Evolutionary conservation across 2,113 vertebrate genomes (phyloP).

Genomic region (Nansenia antarctica): DNA sequence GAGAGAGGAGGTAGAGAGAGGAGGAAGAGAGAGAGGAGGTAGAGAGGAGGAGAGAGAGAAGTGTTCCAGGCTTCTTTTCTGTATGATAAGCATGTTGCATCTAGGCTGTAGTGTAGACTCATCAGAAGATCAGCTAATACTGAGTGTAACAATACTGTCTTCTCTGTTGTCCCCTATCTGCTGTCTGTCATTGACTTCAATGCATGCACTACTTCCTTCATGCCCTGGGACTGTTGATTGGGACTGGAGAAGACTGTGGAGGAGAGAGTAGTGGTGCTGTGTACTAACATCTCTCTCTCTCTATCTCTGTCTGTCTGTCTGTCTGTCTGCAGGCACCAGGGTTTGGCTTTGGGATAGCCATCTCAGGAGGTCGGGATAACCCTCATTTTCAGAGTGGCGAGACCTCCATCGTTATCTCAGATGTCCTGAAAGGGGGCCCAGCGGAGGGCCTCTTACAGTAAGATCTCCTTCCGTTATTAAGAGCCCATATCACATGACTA

Average conservation of each 20-base stretch:
- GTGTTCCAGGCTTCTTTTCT: background rate
- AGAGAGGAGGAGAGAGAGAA: no score
- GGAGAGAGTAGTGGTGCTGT: background rate
- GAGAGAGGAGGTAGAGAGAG: background rate
- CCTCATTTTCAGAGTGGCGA: conserved; percentile 99
- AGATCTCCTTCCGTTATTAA: conserved; percentile 63
- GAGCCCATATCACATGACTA: conserved; percentile 4
- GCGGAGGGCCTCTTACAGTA: conserved; percentile 97
- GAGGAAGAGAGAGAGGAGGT: background rate
- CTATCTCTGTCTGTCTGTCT: background rate
- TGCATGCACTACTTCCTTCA: no score
- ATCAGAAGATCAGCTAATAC: no score
- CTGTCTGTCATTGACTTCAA: no score
- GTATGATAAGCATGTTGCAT: background rate
- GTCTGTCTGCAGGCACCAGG: conserved; percentile 84
- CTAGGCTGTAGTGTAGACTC: no score
- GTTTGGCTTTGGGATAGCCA: conserved; percentile 98
- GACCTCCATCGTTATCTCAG: conserved; percentile 98
- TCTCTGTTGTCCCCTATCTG: no score
- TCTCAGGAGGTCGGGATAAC: conserved; percentile 98
- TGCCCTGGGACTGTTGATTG: no score
- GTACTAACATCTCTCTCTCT: background rate
- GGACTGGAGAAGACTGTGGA: background rate
- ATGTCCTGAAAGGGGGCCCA: conserved; percentile 96
- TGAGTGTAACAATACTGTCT: no score